Evolutionary conservation across 2,888 invertebrate genomes (phyloP).

Genomic region (Aporophyla lueneburgensis): DNA sequence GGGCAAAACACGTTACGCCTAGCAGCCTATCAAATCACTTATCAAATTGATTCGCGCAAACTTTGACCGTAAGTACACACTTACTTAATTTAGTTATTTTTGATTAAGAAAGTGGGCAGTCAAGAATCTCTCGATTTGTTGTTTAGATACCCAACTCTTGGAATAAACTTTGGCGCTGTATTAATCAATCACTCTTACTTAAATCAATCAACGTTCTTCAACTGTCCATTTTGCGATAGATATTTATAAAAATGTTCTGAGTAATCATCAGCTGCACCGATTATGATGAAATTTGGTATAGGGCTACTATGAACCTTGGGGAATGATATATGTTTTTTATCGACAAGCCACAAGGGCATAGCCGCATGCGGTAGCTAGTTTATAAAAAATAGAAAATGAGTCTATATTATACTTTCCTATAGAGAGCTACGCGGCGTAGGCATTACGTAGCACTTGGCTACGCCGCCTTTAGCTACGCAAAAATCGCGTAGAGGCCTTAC

Average conservation of each 20-base stretch:
- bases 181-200: slow-evolving; percentile 8
- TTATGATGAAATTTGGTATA: too few relatives aligned
- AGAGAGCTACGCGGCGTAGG: slow-evolving; percentile 4
- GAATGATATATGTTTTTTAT: too few relatives aligned
- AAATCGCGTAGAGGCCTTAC: slow-evolving; percentile 16
- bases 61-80: slow-evolving; percentile 48
- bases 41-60: slow-evolving; percentile 57
- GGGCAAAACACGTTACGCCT: slow-evolving; percentile 41
- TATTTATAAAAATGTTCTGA: background rate
- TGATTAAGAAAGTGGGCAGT: slow-evolving; percentile 42
- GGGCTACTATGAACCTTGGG: too few relatives aligned
- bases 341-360: too few relatives aligned
- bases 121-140: slow-evolving; percentile 14
- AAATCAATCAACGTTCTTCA: background rate
- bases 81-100: slow-evolving; percentile 58
- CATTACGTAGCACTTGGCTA: slow-evolving; percentile 27
- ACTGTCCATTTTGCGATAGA: background rate
- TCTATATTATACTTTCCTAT: background rate
- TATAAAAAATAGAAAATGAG: background rate
- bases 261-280: background rate
- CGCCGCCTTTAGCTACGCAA: slow-evolving; percentile 5
- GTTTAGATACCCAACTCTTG: slow-evolving; percentile 15
- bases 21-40: slow-evolving; percentile 8
- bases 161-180: background rate
- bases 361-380: too few relatives aligned